These are phyloP conservation scores for Dasyprocta punctata DNA, from an alignment of 2,113 vertebrate species.

Conservation along the genomic window DNA sequence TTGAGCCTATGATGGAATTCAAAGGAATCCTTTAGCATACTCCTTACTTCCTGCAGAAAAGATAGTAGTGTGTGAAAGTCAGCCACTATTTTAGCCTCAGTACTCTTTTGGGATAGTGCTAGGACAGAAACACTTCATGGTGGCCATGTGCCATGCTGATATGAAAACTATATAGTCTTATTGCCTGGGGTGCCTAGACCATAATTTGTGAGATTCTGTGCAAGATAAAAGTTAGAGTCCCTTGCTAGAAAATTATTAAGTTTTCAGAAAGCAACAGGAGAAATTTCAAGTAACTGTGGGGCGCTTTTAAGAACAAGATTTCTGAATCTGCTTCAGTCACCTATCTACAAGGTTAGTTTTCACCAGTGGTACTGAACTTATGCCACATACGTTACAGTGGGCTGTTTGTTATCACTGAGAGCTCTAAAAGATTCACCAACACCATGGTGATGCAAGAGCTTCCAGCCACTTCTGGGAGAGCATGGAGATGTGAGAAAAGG, in stretches of 20 bases:
- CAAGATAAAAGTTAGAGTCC: background rate
- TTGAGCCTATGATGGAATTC: background rate
- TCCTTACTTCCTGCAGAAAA: background rate
- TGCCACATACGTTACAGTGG: rapidly evolving
- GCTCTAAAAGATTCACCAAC: background rate
- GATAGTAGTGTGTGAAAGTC: background rate
- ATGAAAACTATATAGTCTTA: background rate
- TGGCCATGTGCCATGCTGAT: background rate
- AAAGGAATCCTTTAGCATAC: background rate
- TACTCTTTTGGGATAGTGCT: background rate
- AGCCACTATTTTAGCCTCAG: background rate
- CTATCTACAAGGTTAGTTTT: background rate
- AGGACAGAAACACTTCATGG: background rate
- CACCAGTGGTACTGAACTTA: background rate
- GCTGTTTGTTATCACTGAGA: background rate
- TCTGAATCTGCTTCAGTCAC: background rate
- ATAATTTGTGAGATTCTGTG: background rate
- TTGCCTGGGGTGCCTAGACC: background rate
- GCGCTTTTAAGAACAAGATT: background rate
- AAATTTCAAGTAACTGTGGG: background rate
- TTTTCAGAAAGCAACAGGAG: background rate
- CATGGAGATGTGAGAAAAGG: background rate
- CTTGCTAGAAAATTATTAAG: background rate
- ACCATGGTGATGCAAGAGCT: background rate
- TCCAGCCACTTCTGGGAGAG: slow-evolving; percentile 7